Conservation (phyloP, 1,140 invertebrate species). For the Carposina sasakii region DNA sequence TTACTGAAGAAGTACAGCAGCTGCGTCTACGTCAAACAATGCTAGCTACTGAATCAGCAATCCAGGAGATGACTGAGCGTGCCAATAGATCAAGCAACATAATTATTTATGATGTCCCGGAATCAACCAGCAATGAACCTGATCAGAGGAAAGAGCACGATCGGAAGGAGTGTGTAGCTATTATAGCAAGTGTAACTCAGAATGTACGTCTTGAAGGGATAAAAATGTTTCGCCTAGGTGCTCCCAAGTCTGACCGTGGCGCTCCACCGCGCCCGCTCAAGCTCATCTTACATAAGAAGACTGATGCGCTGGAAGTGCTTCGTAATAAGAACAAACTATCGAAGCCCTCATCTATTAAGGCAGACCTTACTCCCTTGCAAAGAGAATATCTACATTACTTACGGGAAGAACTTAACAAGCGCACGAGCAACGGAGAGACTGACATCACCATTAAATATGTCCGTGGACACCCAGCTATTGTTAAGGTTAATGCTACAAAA, state of each 20-base stretch:
- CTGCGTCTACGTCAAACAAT: conserved; percentile 10
- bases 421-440: conserved; percentile 17
- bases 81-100: conserved; percentile 9
- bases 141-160: conserved; percentile 9
- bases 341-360: conserved; percentile 2
- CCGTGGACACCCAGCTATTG: conserved; percentile 18
- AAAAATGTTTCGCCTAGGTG: conserved; percentile 6
- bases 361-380: conserved; percentile 19
- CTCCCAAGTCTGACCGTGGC: not conserved
- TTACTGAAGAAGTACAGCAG: conserved; percentile 12
- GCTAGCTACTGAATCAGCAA: conserved; percentile 7
- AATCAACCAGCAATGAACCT: not conserved
- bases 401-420: conserved; percentile 16
- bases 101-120: conserved; percentile 10
- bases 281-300: conserved; percentile 3
- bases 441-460: conserved; percentile 25
- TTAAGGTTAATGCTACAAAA: conserved; percentile 10
- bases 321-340: conserved; percentile 3
- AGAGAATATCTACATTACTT: conserved; percentile 17
- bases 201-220: not conserved
- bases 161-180: not conserved
- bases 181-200: not conserved
- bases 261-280: conserved; percentile 16
- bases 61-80: conserved; percentile 6
- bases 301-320: conserved; percentile 5